Base-by-base conservation (phyloP, 2,888 invertebrate species). In the Nomada ruficornis region DNA sequence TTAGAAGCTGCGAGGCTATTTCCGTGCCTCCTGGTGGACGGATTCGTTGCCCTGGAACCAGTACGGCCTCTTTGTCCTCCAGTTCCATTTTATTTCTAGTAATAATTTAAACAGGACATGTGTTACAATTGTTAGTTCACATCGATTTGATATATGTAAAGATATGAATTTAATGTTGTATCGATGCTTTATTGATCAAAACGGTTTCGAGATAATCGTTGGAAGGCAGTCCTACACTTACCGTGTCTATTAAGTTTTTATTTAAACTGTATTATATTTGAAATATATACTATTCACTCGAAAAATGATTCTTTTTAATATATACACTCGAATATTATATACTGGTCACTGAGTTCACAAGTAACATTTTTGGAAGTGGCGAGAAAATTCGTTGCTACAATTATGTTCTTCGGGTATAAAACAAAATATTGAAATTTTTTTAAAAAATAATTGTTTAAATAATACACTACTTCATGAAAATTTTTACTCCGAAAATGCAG, bases 31-130 rank as follows among this genome's bases (percentile, higher is more conserved):
- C 94, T 42, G 93, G 90, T 0, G 96, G 96, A 20, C 95, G 94
- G 85, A 96, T 96, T 13, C 94, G 93, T 84, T 94, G 94, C 0
- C 96, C 96, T 0, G 96, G 96, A 85, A 95, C 94, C 9, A 95
- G 89, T 26, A 84, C 15, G 5, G 10, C 72, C 11, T 70, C 71
- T 1, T 72, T 26, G 42, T 42, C 42, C 10, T 78, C 83, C 83
- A 77, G 78, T 60, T 20, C 44, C 23, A 44, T 44, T 42, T 47
- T 64, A 52, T 52, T 26, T 52, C 44, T 36, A 59, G 20, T 67
- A 57, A 36, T n/a, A 3, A 13, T 26, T 50, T 20, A 44, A 65
- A 73, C 9, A 47, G n/a, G 11, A 42, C 36, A 20, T 42, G 5
- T 20, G 54, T 55, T 44, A 18, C 20, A 44, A 55, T 0, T 23